Evolutionary conservation across 2,797 vertebrate genomes (phyloP).

Genomic region (Alcedo quadribrachys): DNA sequence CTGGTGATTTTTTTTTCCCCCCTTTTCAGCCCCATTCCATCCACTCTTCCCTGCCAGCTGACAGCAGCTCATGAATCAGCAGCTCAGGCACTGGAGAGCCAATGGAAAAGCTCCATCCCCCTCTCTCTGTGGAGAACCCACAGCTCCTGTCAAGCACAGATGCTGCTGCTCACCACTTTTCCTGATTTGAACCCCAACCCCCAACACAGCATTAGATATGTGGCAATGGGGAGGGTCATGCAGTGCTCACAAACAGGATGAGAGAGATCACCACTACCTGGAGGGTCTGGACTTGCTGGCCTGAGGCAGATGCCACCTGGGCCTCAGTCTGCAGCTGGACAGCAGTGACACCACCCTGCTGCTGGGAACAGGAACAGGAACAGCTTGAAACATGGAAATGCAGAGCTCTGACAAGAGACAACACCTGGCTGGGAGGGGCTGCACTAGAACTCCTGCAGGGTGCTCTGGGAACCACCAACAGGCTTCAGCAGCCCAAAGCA

Average conservation of each 20-base stretch:
- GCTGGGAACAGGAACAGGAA: constrained; percentile 89
- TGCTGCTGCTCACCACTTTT: not conserved
- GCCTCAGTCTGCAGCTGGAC: constrained; percentile 98
- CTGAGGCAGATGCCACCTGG: constrained; percentile 94
- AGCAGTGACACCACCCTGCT: constrained; percentile 97
- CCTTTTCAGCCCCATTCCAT: not conserved
- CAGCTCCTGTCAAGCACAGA: not conserved
- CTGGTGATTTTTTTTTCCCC: not conserved
- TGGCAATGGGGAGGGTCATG: constrained; percentile 72
- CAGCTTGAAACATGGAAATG: constrained; percentile 78
- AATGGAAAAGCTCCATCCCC: not conserved
- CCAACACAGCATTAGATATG: constrained; percentile 75
- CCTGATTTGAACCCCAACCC: constrained; percentile 43
- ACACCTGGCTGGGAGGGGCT: constrained; percentile 30
- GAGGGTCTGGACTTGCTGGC: constrained; percentile 99
- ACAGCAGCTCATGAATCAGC: not conserved
- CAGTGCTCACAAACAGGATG: constrained; percentile 77
- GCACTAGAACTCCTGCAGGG: not conserved
- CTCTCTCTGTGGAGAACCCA: not conserved
- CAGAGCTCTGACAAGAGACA: constrained; percentile 63
- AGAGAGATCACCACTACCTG: constrained; percentile 96
- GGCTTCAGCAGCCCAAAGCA: not conserved
- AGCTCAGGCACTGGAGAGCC: not conserved
- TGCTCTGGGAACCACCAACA: not conserved
- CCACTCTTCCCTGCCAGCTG: not conserved